Base-by-base conservation (phyloP, 2,113 vertebrate species). In the Nycticebus coucang region DNA sequence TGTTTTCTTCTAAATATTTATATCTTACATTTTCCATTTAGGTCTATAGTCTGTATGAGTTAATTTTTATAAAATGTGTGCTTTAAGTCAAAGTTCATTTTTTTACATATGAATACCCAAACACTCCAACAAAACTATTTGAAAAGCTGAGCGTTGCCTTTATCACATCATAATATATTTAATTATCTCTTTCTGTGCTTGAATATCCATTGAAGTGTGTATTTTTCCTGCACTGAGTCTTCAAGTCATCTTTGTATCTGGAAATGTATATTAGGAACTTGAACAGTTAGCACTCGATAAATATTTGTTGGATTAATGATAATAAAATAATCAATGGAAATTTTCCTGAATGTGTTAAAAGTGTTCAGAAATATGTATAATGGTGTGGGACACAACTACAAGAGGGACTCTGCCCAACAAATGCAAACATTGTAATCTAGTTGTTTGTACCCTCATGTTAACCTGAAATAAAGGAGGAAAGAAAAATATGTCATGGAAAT, bases 311-410 rank as follows among this genome's bases (percentile, higher is more conserved):
- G 22, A 26, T 53, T 88, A 81, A 59, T 53, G 90, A 41, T 64
- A 94, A 86, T 80, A 83, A 95, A 80, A 55, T 15, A 71, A 55
- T 53, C 26, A 41, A 88, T 72, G 81, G 14, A 93, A 57, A 93
- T 28, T 80, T 79, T 91, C 17, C 71, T 93, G 26, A 57, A 2
- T 53, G 53, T 45, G 26, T 28, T 83, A 87, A 41, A 92, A 94
- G n/a, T 62, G 53, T 95, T 89, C 18, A 83, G 41, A 88, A 80
- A 78, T 87, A n/a, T 19, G 15, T 94, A 7, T 68, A 59, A 89
- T 85, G 74, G 7, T 50, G 45, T 50, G 45, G 45, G 45, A 50
- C 45, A 50, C 45, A 9, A 50, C 45, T 50, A 50, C 45, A 8
- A 50, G 45, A 50, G 45, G 45, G 45, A 50, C 45, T 50, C 45